Evolutionary conservation across 2,797 vertebrate species (phyloP), one percentile per base, ranked within the genome.

Genomic region (Sarcophilus harrisii): DNA sequence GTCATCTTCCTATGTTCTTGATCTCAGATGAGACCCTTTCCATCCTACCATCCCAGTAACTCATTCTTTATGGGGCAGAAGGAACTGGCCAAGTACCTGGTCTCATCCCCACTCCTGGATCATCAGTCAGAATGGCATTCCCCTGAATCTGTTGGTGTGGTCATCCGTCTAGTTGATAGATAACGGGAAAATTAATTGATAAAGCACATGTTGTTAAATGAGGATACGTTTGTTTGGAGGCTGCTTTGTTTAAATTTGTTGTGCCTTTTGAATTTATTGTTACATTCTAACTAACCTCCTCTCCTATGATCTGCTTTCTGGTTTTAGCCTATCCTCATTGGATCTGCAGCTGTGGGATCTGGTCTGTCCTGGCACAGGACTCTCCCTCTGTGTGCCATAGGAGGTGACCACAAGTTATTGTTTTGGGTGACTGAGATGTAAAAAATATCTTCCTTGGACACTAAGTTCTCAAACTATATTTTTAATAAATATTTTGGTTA

Each of bases 351-450:
- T 0, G 99, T 99, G 54, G 99, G 99, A 96, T 99, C 99, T 24
- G 99, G 99, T 94, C 99, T 99, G 95, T 99, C 99, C 95, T 99
- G 99, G 99, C 99, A 99, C 89, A 99, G 99, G 97, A 99, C 99
- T 12, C 99, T 99, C 92, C 99, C 99, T 1, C 98, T 99, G 52
- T 99, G 99, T 94, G 99, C 99, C 93, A 98, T 99, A 0, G 99
- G 99, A 90, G 99, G 99, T 91, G 99, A 99, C 98, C 99, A 99
- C 98, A 99, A 99, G 97, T 99, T 99, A 91, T 99, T 99, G 91
- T 99, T 99, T 96, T 99, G 99, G 99, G 98, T 99, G 98, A 99
- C 99, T 5, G 99, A 99, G 98, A 99, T 99, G 99, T 99, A 98
- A 99, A 96, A 96, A 97, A n/a, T 5, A 57, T 96, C 96, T 97